Conservation (phyloP, 2,888 invertebrate species). For the Volucella bombylans region DNA sequence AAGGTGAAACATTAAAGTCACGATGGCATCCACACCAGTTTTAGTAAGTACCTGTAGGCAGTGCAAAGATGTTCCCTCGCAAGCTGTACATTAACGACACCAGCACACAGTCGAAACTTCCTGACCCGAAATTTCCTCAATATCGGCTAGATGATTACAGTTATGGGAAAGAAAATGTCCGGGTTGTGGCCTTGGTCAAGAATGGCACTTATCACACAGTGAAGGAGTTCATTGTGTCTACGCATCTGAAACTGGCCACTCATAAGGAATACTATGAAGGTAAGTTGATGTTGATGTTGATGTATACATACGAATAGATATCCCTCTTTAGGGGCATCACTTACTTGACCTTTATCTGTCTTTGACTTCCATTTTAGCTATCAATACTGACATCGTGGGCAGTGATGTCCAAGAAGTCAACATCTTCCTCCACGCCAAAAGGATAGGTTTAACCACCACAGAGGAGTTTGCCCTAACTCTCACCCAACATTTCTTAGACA, state of each 20-base stretch:
- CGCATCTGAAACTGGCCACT: conserved; percentile 72
- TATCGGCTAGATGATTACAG: conserved; percentile 74
- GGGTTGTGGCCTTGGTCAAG: conserved; percentile 73
- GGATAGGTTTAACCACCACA: conserved; percentile 67
- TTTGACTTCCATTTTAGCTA: conserved; percentile 48
- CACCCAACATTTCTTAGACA: conserved; percentile 72
- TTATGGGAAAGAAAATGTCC: conserved; percentile 72
- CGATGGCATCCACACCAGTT: not conserved
- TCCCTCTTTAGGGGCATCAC: not conserved
- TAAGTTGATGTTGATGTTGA: too few species aligned
- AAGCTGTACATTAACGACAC: conserved; percentile 45
- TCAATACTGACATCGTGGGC: conserved; percentile 75
- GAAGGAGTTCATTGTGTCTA: conserved; percentile 67
- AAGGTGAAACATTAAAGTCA: not conserved
- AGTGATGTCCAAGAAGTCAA: conserved; percentile 75
- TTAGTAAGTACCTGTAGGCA: not conserved
- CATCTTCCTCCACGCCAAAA: conserved; percentile 74
- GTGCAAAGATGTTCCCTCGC: conserved; percentile 55
- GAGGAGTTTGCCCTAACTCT: conserved; percentile 75
- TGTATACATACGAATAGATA: too few species aligned
- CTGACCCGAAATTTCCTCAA: conserved; percentile 69
- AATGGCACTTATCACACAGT: conserved; percentile 69
- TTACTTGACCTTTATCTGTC: not conserved
- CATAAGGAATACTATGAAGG: conserved; percentile 75
- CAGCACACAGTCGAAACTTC: conserved; percentile 34